These are phyloP conservation scores for Callocephalon fimbriatum DNA, from an alignment of 2,113 vertebrate species.

Conservation along the genomic window DNA sequence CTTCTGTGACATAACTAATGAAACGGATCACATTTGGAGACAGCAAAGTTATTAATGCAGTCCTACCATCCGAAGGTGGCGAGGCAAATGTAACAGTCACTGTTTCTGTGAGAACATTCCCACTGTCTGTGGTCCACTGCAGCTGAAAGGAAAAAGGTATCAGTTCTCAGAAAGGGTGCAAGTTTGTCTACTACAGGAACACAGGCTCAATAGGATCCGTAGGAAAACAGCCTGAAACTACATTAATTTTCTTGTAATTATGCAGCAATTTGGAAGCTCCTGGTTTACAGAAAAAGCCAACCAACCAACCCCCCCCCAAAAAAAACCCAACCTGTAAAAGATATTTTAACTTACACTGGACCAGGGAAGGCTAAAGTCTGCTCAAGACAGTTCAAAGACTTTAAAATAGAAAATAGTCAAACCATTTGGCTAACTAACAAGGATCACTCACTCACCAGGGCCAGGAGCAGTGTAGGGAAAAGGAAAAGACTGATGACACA, in stretches of 20 bases:
- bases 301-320: not conserved
- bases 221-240: not conserved
- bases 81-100: constrained; percentile 83
- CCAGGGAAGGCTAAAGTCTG: not conserved
- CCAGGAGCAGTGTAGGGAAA: not conserved
- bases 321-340: not conserved
- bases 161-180: not conserved
- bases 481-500: not conserved
- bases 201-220: fast-evolving
- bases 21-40: not conserved
- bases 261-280: not conserved
- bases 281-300: not conserved
- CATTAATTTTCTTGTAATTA: not conserved
- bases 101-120: constrained; percentile 82
- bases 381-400: not conserved
- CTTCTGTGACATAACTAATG: not conserved
- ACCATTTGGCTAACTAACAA: not conserved
- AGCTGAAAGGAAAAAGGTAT: constrained; percentile 70
- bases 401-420: not conserved
- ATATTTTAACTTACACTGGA: not conserved
- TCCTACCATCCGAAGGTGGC: constrained; percentile 77
- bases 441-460: not conserved
- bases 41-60: not conserved
- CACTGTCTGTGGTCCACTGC: constrained; percentile 81
- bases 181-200: not conserved